A percentile compares a stretch with the other conserved stretches of the same genome.
Evolutionary conservation across 2,888 invertebrate genomes (phyloP).

Genomic region (Phymatocera aterrima): DNA sequence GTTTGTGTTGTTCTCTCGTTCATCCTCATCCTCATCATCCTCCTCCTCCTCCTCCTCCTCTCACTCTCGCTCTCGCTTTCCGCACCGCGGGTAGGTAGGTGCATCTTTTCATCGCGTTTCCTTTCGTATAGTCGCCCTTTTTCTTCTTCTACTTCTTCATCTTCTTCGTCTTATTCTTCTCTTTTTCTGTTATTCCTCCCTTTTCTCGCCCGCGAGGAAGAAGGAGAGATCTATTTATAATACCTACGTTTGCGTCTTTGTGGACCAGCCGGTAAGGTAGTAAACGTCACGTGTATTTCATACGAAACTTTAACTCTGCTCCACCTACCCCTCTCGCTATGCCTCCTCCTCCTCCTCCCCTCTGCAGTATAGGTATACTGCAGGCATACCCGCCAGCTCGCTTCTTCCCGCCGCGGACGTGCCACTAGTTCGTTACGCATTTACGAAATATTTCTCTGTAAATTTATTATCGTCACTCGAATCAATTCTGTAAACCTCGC

Average conservation of each 20-base stretch:
- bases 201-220: conserved; percentile 52
- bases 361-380: not conserved
- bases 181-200: too few relatives aligned
- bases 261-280: conserved; percentile 71
- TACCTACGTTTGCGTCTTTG: conserved; percentile 66
- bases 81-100: conserved; percentile 30
- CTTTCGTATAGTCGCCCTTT: conserved; percentile 46
- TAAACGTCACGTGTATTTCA: conserved; percentile 75
- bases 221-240: conserved; percentile 73
- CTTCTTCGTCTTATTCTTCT: too few relatives aligned
- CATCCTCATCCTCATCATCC: too few relatives aligned
- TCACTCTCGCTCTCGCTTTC: conserved; percentile 43
- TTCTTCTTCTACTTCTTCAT: too few relatives aligned
- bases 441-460: too few relatives aligned
- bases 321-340: conserved; percentile 51
- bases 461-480: too few relatives aligned
- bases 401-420: not conserved
- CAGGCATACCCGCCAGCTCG: conserved; percentile 16
- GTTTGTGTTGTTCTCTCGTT: conserved; percentile 44
- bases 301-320: conserved; percentile 72
- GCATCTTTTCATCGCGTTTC: conserved; percentile 44
- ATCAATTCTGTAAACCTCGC: not conserved
- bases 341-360: conserved; percentile 44
- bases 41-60: too few relatives aligned
- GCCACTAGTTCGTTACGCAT: not conserved